These are phyloP conservation scores for Scaptomyza tumidula DNA, from an alignment of 2,888 invertebrate species.

Conservation along the genomic window DNA sequence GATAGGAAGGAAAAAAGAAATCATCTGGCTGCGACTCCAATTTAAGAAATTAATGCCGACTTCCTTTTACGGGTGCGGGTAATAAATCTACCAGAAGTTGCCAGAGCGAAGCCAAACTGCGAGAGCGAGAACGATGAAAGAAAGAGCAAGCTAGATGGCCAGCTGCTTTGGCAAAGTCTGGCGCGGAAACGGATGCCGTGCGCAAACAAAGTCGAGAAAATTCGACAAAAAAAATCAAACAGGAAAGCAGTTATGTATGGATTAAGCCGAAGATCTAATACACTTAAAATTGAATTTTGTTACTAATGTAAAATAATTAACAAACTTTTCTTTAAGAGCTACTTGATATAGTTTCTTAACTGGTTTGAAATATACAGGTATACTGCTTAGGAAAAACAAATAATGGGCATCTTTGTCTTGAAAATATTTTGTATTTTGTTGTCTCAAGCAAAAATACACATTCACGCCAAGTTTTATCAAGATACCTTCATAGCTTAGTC, in stretches of 20 bases:
- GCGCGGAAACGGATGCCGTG: conserved; percentile 62
- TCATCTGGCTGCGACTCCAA: conserved; percentile 46
- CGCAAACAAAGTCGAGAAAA: conserved; percentile 50
- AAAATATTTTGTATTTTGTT: too few relatives aligned
- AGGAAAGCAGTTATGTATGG: background rate
- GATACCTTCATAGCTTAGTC: too few relatives aligned
- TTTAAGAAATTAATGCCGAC: conserved; percentile 71
- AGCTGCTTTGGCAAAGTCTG: conserved; percentile 43
- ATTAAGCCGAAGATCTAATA: background rate
- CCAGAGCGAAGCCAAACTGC: background rate
- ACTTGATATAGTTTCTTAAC: too few relatives aligned
- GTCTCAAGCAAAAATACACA: background rate
- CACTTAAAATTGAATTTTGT: background rate
- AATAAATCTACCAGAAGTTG: conserved; percentile 64
- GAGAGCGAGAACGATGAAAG: background rate
- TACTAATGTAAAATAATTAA: too few relatives aligned
- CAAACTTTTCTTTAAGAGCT: too few relatives aligned
- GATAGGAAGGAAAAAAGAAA: background rate
- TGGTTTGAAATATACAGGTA: too few relatives aligned
- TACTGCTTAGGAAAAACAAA: too few relatives aligned
- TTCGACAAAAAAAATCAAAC: background rate
- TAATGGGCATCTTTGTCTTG: too few relatives aligned
- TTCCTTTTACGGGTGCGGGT: conserved; percentile 51
- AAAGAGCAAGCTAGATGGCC: conserved; percentile 18
- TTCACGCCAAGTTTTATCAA: background rate